Evolutionary conservation across 2,113 vertebrate species (phyloP), one percentile per base, ranked within the genome.

Genomic region (Xenopus laevis): DNA sequence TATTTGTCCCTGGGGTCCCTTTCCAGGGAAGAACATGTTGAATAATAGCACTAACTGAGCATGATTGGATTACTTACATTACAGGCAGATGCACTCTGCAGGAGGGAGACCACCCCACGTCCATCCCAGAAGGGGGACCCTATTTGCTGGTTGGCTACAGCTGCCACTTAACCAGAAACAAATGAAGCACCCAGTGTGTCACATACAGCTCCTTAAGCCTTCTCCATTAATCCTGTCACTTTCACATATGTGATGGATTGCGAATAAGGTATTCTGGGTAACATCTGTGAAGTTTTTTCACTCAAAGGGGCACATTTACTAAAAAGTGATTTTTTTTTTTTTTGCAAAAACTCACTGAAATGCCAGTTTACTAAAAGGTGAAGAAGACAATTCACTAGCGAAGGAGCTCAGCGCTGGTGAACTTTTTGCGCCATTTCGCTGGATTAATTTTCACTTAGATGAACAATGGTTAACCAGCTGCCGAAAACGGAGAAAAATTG

Each of bases 91-190:
- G 68, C 18, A 33, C 68, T 50, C 53, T 33, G 10, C 55, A 59
- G 68, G 68, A 21, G 61, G 68, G 27, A 59, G 68, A 45, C 30
- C 68, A 44, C 55, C 55, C 10, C 21, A 21, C 58, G 21, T 30
- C 40, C 27, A 45, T n/a, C 52, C 16, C 23, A n/a, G 50, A 15
- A 47, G 47, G 47, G 47, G 6, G 12, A n/a, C 5, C 30, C 50
- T 50, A 57, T 68, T 68, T 57, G 52, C 67, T 57, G 50, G 15
- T 33, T 45, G 52, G 50, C 67, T 68, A 57, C 67, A 68, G 67
- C 67, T 68, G 67, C 50, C 27, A 12, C 52, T 57, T n/a, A 27
- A 27, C 67, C 15, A 40, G 27, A 46, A 18, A 55, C 17, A 55
- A 55, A 55, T 55, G 17, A 55, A 55, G 53, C 33, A 17, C 46